Evolutionary conservation across 30 jellyfish, hydroid and myxozoan species (phyloP), one percentile per base, ranked within the genome.

Genomic region (Aurelia sp.): DNA sequence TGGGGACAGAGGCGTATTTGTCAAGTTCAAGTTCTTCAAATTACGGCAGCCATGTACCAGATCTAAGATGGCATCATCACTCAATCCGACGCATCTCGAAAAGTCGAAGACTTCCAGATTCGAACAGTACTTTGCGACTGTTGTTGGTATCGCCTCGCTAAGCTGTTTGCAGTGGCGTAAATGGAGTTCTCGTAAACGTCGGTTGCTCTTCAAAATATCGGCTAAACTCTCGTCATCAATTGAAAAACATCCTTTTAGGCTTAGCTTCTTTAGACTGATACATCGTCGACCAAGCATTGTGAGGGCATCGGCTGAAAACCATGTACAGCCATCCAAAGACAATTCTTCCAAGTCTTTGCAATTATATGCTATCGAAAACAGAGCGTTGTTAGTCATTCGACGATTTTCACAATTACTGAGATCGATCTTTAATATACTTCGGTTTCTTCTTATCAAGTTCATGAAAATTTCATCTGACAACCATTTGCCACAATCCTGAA

Each of bases 271-370:
- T 17, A 81, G 22, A 15, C 19, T 13, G 8, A 23, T 53, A 64
- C 91, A 81, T 40, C 70, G 52, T 7, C 47, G 21, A 6, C 89
- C 91, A 19, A 81, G 60, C 21, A 21, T 23, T 23, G 44, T 21
- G 35, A 81, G 18, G 50, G 91, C 84, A 33, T 66, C 37, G 16
- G 91, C 18, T 10, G 91, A 20, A 70, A 81, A 66, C 91, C 91
- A 81, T 19, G 62, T 19, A 37, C 83, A 66, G 8, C 79, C 91
- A 51, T 81, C 84, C 13, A 81, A 55, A 65, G 18, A 16, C 52
- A 81, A 74, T 8, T 66, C 57, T 41, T 81, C 91, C 6, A 81
- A 21, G n/a, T 13, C 41, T n/a, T 21, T 17, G 67, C 91, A 81
- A 22, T 66, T 41, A 13, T 16, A 8, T 17, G 84, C 91, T 15